phyloP scores from a whole-genome alignment of 23 tunicate species.

The Botrylloides violaceus region DNA sequence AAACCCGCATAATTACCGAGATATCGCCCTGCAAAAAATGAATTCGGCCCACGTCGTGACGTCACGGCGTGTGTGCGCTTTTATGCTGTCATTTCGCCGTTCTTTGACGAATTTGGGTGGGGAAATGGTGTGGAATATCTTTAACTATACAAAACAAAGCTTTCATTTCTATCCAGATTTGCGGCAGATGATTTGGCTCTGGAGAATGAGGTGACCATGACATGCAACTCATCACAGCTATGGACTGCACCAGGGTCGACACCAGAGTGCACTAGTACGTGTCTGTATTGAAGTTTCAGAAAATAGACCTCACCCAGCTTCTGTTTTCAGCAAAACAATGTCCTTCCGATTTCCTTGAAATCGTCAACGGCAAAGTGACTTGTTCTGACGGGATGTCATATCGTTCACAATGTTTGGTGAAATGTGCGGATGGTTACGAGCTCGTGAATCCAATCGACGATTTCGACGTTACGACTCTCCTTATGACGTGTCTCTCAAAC shows the following conservation, averaged over 20 bases:
- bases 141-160: too few relatives aligned
- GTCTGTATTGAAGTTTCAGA: not conserved
- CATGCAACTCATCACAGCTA: slow-evolving; percentile 17
- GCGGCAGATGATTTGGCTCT: not conserved
- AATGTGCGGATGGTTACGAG: slow-evolving; percentile 47
- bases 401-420: slow-evolving; percentile 40
- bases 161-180: slow-evolving; percentile 2
- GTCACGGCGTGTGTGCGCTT: too few relatives aligned
- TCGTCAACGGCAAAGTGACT: slow-evolving; percentile 29
- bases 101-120: too few relatives aligned
- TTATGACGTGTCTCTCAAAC: slow-evolving; percentile 29
- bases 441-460: slow-evolving; percentile 31
- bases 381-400: slow-evolving; percentile 46
- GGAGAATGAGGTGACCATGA: slow-evolving; percentile 7
- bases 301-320: too few relatives aligned
- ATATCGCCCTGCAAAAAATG: too few relatives aligned
- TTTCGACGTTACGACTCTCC: slow-evolving; percentile 34
- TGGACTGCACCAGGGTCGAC: slow-evolving; percentile 32
- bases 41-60: too few relatives aligned
- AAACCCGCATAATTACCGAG: too few relatives aligned
- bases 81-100: too few relatives aligned
- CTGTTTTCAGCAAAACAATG: slow-evolving; percentile 26
- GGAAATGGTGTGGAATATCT: too few relatives aligned
- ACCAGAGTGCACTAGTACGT: slow-evolving; percentile 6
- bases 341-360: slow-evolving; percentile 27